Evolutionary conservation across 2,797 vertebrate genomes (phyloP).

Genomic region (Streptopelia turtur): DNA sequence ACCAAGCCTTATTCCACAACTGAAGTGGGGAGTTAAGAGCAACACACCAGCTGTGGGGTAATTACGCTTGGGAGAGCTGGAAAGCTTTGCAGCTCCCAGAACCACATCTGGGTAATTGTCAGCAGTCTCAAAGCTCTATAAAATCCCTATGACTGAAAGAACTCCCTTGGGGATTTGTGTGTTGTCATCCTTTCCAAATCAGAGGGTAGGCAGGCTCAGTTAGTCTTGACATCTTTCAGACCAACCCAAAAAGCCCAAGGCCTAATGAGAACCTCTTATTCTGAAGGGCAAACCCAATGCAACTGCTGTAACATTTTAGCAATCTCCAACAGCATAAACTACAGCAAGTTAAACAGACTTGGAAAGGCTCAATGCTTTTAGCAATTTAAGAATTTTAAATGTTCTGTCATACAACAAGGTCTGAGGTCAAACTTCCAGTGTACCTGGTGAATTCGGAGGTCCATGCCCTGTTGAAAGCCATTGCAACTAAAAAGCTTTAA

Average conservation of each 20-base stretch:
- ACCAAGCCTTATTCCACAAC: no score
- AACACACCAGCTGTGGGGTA: not conserved
- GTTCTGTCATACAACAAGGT: not conserved
- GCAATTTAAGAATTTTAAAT: not conserved
- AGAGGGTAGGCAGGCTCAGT: not conserved
- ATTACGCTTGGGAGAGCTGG: not conserved
- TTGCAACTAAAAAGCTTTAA: not conserved
- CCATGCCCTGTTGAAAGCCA: not conserved
- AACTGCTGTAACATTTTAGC: not conserved
- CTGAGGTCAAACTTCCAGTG: not conserved
- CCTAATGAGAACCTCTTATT: not conserved
- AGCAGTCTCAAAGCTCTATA: not conserved
- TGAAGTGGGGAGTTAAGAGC: not conserved
- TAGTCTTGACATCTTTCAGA: not conserved
- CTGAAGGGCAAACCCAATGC: rapidly evolving
- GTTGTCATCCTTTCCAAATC: not conserved
- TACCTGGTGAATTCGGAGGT: not conserved
- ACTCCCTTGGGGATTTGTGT: not conserved
- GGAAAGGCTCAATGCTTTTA: not conserved
- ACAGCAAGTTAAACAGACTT: not conserved
- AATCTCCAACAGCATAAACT: not conserved
- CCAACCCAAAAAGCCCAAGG: not conserved
- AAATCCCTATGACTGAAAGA: not conserved
- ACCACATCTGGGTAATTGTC: not conserved
- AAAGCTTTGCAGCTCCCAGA: not conserved